A percentile compares a stretch with the other conserved stretches of the same genome.
These are phyloP conservation scores for Lutraria lutraria DNA, from an alignment of 2,888 invertebrate genomes.

Conservation along the genomic window DNA sequence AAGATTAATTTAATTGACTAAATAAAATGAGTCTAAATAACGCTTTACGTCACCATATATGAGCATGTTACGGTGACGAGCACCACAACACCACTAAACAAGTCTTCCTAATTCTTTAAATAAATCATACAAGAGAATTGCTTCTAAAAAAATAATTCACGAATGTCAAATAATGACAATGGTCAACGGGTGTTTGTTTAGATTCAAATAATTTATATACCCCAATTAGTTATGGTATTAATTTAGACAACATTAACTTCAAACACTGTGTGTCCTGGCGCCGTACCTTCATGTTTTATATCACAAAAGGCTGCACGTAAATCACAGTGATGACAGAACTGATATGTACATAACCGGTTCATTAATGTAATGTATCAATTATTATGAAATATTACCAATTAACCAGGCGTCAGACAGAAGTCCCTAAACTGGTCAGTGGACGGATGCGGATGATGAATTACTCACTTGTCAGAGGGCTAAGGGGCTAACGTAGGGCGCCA, in stretches of 20 bases:
- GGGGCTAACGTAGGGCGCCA: conserved; percentile 38
- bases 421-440: conserved; percentile 34
- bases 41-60: too few species aligned
- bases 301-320: neutral
- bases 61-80: too few species aligned
- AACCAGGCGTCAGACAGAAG: conserved; percentile 41
- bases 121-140: too few species aligned
- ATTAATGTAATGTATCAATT: conserved; percentile 54
- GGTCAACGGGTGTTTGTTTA: neutral
- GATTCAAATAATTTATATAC: neutral
- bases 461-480: conserved; percentile 1
- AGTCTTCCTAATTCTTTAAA: too few species aligned
- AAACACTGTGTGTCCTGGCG: conserved; percentile 26
- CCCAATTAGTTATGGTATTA: neutral
- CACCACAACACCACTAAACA: too few species aligned
- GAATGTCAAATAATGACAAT: neutral
- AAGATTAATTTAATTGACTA: too few species aligned
- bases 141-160: too few species aligned
- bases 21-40: too few species aligned
- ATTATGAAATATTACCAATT: conserved; percentile 54
- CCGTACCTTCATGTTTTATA: conserved; percentile 24
- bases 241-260: neutral
- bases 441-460: neutral
- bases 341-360: neutral
- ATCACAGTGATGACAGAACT: conserved; percentile 27